These are phyloP conservation scores for Casuarius casuarius DNA, from an alignment of 2,113 vertebrate species.

Conservation along the genomic window DNA sequence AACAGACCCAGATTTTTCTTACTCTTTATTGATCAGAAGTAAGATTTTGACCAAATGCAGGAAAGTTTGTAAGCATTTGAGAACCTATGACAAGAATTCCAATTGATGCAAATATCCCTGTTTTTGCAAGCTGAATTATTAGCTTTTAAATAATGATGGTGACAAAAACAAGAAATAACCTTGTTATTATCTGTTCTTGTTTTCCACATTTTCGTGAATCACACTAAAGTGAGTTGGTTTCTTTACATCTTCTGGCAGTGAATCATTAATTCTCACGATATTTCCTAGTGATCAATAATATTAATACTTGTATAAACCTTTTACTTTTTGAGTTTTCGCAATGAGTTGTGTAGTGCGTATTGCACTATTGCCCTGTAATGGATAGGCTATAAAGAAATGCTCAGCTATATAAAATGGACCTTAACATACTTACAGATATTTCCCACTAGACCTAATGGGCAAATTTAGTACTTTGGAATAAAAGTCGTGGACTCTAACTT, in stretches of 20 bases:
- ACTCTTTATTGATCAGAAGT: not conserved
- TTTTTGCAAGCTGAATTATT: not conserved
- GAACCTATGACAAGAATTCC: not conserved
- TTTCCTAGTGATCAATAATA: not conserved
- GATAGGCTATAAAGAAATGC: not conserved
- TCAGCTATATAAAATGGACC: not conserved
- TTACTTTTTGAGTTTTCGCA: not conserved
- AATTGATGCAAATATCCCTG: not conserved
- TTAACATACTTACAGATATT: not conserved
- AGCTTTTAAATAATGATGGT: not conserved
- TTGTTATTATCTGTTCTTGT: not conserved
- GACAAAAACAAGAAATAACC: not conserved
- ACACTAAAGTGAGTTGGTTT: not conserved
- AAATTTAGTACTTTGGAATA: not conserved
- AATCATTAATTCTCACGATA: not conserved
- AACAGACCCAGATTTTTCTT: not conserved
- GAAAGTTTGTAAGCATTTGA: not conserved
- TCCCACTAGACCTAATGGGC: not conserved
- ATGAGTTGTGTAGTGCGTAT: not conserved
- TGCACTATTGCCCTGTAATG: not conserved
- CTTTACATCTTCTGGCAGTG: not conserved
- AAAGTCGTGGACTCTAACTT: not conserved
- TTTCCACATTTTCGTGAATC: not conserved
- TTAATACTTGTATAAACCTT: not conserved
- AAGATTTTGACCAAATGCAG: not conserved